phyloP scores from a whole-genome alignment of 2,888 invertebrate species.

The Philopedon plagiatum region DNA sequence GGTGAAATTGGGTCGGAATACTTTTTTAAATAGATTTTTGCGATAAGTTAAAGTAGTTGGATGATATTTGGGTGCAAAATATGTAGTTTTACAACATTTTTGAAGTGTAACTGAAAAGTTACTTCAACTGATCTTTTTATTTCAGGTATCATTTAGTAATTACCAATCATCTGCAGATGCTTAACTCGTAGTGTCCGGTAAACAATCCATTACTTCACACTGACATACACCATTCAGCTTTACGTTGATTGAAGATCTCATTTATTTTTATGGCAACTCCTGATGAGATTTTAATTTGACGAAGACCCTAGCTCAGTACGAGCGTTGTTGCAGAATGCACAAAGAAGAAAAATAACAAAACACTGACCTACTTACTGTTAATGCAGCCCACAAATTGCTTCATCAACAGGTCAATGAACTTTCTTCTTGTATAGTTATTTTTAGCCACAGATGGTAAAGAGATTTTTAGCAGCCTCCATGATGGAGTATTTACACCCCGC shows the following conservation, averaged over 20 bases:
- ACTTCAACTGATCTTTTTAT: no score
- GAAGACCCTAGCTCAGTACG: background rate
- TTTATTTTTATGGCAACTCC: constrained; percentile 8
- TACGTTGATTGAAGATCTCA: background rate
- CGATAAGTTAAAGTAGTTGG: no score
- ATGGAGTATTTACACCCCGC: constrained; percentile 2
- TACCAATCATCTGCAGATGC: background rate
- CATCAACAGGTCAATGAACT: constrained; percentile 39
- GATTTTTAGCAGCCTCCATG: background rate
- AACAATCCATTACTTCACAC: background rate
- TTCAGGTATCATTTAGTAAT: no score
- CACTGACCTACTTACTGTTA: constrained; percentile 38
- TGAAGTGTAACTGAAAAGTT: no score
- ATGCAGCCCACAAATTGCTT: constrained; percentile 41
- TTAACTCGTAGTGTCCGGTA: background rate
- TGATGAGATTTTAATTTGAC: constrained; percentile 7
- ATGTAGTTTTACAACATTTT: no score
- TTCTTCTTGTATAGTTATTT: constrained; percentile 36
- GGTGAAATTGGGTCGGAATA: no score
- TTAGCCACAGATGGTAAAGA: constrained; percentile 32
- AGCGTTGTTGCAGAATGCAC: background rate
- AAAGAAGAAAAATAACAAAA: constrained; percentile 26
- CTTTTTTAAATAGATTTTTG: no score
- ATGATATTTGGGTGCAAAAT: no score
- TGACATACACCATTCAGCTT: constrained; percentile 2